These are phyloP conservation scores for Frieseomelitta varia DNA, from an alignment of 1,140 invertebrate genomes.

Conservation along the genomic window DNA sequence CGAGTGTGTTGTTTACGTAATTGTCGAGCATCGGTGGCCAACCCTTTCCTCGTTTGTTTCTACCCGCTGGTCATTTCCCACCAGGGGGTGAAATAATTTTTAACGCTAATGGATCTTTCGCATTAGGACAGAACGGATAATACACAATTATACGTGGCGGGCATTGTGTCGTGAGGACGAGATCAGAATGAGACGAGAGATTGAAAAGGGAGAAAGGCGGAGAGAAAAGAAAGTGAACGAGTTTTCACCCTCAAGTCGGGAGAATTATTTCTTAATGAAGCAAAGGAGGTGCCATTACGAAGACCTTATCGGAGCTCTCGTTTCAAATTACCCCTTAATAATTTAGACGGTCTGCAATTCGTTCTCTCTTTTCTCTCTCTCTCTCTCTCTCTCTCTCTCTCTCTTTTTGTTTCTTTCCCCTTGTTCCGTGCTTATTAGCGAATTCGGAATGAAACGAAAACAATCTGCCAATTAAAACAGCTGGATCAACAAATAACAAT, in stretches of 20 bases:
- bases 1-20: not conserved
- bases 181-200: slow-evolving; percentile 9
- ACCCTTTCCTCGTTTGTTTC: not conserved
- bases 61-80: too few relatives aligned
- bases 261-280: slow-evolving; percentile 34
- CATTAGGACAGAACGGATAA: not conserved
- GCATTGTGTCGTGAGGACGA: slow-evolving; percentile 1
- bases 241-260: not conserved
- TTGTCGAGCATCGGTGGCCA: not conserved
- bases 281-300: slow-evolving; percentile 12
- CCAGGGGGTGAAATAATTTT: not conserved
- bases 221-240: not conserved
- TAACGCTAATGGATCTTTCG: slow-evolving; percentile 30
- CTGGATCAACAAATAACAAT: not conserved
- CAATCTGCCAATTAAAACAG: slow-evolving; percentile 12
- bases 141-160: not conserved
- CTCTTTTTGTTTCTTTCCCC: not conserved
- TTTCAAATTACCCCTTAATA: slow-evolving; percentile 20
- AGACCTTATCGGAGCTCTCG: not conserved
- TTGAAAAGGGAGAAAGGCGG: slow-evolving; percentile 1
- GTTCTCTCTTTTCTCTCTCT: not conserved
- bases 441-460: not conserved
- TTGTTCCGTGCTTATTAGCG: not conserved
- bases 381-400: too few relatives aligned
- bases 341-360: not conserved